These are phyloP conservation scores for Drosophila lutescens DNA, from an alignment of 2,888 invertebrate genomes.

Conservation along the genomic window DNA sequence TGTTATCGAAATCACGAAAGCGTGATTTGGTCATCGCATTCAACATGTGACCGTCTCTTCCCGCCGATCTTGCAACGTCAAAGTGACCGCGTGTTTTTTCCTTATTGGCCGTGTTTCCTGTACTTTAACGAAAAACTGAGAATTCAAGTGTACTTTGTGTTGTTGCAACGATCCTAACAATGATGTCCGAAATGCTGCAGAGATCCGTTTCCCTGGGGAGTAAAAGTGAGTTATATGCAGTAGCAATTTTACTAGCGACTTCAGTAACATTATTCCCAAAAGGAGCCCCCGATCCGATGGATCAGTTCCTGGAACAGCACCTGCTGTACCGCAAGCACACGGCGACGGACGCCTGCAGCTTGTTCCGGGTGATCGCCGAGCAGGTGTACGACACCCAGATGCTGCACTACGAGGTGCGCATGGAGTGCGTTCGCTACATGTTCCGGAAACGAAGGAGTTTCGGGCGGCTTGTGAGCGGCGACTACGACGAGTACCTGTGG, in stretches of 20 bases:
- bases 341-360: constrained; percentile 92
- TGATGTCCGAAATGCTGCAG: background rate
- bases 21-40: too few species aligned
- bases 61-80: too few species aligned
- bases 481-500: constrained; percentile 88
- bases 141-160: too few species aligned
- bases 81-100: too few species aligned
- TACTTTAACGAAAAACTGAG: too few species aligned
- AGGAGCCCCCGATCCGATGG: constrained; percentile 81
- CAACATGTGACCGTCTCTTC: too few species aligned
- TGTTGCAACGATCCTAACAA: too few species aligned
- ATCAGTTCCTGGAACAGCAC: constrained; percentile 91
- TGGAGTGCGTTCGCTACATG: constrained; percentile 90
- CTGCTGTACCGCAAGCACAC: constrained; percentile 94
- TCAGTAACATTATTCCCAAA: background rate
- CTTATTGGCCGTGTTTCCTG: too few species aligned
- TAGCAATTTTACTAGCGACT: too few species aligned
- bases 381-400: constrained; percentile 89
- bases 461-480: constrained; percentile 86
- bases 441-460: constrained; percentile 86
- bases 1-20: too few species aligned
- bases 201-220: background rate
- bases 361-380: constrained; percentile 95
- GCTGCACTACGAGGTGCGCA: constrained; percentile 89
- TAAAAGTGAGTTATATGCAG: background rate